phyloP scores from a whole-genome alignment of 2,888 invertebrate genomes.

The Tolmerus cingulatus region DNA sequence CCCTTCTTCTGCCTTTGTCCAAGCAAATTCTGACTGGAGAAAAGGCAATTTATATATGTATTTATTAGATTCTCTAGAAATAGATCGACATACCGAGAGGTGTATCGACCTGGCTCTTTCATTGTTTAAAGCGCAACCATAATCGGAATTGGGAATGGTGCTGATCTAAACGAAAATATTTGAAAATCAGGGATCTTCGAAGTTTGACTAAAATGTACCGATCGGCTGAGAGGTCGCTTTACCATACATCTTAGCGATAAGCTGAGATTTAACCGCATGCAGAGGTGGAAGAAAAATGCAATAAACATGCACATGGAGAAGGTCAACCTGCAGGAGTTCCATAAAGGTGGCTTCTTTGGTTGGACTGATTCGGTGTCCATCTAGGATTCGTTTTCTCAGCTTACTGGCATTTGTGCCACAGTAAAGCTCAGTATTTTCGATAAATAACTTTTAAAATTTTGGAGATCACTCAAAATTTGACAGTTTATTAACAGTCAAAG shows the following conservation, averaged over 20 bases:
- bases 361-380: background rate
- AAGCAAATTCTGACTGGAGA: slow-evolving; percentile 63
- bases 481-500: background rate
- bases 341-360: slow-evolving; percentile 50
- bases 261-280: slow-evolving; percentile 65
- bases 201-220: background rate
- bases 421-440: background rate
- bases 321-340: slow-evolving; percentile 60
- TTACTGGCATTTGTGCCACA: background rate
- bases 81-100: background rate
- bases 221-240: slow-evolving; percentile 44
- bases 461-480: background rate
- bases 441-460: background rate
- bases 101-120: background rate
- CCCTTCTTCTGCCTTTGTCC: slow-evolving; percentile 66
- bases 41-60: background rate
- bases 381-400: background rate
- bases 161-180: background rate
- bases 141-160: background rate
- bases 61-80: background rate
- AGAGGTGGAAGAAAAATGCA: slow-evolving; percentile 57
- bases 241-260: slow-evolving; percentile 69
- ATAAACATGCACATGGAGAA: slow-evolving; percentile 61
- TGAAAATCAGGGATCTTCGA: background rate
- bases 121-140: background rate